Conservation (phyloP, 2,888 invertebrate species). For the Malachius bipustulatus region DNA sequence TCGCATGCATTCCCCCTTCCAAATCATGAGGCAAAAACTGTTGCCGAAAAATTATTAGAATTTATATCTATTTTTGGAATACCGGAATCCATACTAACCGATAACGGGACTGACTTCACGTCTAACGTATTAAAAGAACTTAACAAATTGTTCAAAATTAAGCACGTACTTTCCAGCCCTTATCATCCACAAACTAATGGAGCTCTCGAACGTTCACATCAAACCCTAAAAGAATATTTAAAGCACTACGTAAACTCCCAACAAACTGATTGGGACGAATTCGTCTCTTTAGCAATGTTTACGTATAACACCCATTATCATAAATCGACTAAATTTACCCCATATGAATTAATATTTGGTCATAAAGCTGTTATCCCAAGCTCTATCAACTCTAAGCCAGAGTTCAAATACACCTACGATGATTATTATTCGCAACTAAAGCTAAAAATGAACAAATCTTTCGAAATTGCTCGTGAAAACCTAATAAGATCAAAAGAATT, state of each 20-base stretch:
- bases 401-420: conserved; percentile 18
- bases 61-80: conserved; percentile 23
- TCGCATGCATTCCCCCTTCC: conserved; percentile 23
- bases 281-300: conserved; percentile 25
- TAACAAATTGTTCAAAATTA: conserved; percentile 9
- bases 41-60: conserved; percentile 21
- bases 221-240: conserved; percentile 6
- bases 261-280: conserved; percentile 23
- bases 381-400: conserved; percentile 17
- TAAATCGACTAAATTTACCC: conserved; percentile 26
- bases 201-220: conserved; percentile 1
- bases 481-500: conserved; percentile 22
- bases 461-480: conserved; percentile 21
- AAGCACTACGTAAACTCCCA: background rate
- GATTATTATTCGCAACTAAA: conserved; percentile 21
- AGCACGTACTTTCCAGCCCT: background rate
- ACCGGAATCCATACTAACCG: conserved; percentile 23
- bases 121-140: conserved; percentile 23
- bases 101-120: conserved; percentile 24
- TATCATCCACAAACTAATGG: conserved; percentile 5
- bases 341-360: conserved; percentile 30
- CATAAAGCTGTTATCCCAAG: conserved; percentile 25
- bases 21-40: conserved; percentile 24
- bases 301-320: conserved; percentile 27
- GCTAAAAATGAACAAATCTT: conserved; percentile 20